Percentiles rank a stretch among this genome's conserved stretches.
These are phyloP conservation scores for Scomber scombrus DNA, from an alignment of 2,113 vertebrate species.

Conservation along the genomic window DNA sequence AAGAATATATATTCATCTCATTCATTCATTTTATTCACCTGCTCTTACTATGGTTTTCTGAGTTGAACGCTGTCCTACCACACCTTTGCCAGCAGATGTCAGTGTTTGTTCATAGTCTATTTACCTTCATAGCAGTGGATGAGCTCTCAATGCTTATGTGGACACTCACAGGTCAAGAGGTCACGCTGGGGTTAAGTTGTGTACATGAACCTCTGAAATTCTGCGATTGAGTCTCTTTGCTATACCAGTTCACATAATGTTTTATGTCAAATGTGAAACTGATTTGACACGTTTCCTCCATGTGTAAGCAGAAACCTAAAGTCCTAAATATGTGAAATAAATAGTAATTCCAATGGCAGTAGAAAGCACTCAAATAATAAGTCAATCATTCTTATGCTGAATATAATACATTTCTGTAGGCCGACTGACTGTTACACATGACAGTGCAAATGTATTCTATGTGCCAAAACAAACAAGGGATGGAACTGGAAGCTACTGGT, in stretches of 20 bases:
- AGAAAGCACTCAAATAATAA: too few relatives aligned
- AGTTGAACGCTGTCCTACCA: not conserved
- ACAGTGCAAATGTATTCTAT: too few relatives aligned
- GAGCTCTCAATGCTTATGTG: not conserved
- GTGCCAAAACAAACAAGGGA: too few relatives aligned
- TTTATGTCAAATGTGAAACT: not conserved
- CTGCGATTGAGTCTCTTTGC: not conserved
- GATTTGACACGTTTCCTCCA: too few relatives aligned
- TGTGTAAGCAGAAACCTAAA: too few relatives aligned
- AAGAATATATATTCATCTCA: not conserved
- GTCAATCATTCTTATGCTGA: too few relatives aligned
- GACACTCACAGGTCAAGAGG: conserved; percentile 37
- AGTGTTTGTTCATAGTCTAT: conserved; percentile 49
- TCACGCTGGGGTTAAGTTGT: conserved; percentile 41
- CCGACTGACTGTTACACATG: too few relatives aligned
- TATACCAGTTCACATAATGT: not conserved
- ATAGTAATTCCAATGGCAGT: too few relatives aligned
- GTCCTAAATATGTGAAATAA: too few relatives aligned
- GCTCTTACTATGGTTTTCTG: not conserved
- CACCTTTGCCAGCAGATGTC: conserved; percentile 71
- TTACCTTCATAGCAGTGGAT: not conserved
- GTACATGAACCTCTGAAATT: conserved; percentile 15
- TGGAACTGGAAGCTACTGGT: too few relatives aligned
- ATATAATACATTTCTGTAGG: too few relatives aligned
- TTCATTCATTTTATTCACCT: not conserved